Conservation (phyloP, 2,888 invertebrate species). For the Erannis defoliaria region DNA sequence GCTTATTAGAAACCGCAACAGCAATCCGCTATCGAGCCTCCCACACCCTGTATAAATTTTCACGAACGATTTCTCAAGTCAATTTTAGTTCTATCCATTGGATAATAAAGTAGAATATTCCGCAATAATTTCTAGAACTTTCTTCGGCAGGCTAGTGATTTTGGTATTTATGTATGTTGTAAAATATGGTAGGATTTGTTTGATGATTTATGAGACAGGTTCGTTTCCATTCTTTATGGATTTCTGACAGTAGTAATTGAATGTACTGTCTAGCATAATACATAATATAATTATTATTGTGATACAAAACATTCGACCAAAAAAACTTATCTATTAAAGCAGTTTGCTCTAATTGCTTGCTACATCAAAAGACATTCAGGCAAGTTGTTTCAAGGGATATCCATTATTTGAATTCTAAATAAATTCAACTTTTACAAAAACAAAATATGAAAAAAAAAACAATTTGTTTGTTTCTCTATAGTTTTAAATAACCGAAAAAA, state of each 20-base stretch:
- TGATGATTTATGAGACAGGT: constrained; percentile 22
- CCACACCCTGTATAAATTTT: constrained; percentile 32
- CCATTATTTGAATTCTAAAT: too few relatives aligned
- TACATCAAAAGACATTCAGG: too few relatives aligned
- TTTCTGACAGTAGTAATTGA: not conserved
- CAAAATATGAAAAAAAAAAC: too few relatives aligned
- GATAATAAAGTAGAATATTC: constrained; percentile 48
- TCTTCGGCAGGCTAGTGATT: constrained; percentile 24
- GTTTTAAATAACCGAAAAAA: too few relatives aligned
- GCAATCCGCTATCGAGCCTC: constrained; percentile 38
- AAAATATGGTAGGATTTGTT: constrained; percentile 20
- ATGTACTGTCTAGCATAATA: too few relatives aligned
- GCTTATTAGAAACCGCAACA: constrained; percentile 31
- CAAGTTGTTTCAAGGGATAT: too few relatives aligned
- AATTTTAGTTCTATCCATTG: constrained; percentile 42
- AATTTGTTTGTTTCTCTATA: too few relatives aligned
- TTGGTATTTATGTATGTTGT: constrained; percentile 23
- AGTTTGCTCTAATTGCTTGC: too few relatives aligned
- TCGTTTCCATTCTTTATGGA: constrained; percentile 10
- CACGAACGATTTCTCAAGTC: constrained; percentile 35
- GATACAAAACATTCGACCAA: too few relatives aligned
- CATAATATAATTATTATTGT: too few relatives aligned
- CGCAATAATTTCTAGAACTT: constrained; percentile 29
- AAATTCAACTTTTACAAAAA: too few relatives aligned
- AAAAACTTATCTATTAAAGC: too few relatives aligned